A percentile compares a stretch with the other conserved stretches of the same genome.
Evolutionary conservation across 2,113 vertebrate species (phyloP).

Genomic region (Melanerpes formicivorus): DNA sequence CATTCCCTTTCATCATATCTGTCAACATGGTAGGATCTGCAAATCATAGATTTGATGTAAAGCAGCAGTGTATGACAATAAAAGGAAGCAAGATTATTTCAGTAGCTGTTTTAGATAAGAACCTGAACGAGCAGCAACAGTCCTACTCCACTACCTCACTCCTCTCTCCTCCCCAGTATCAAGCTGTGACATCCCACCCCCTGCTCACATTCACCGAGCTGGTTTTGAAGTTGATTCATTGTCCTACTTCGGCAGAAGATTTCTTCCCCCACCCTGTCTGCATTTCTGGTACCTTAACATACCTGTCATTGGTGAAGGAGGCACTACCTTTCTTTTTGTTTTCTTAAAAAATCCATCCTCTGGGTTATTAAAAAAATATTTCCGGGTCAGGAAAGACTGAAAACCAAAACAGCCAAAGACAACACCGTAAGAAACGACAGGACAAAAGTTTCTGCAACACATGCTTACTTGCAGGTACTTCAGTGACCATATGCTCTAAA

Average conservation of each 20-base stretch:
- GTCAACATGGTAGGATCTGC: slow-evolving; percentile 98
- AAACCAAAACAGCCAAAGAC: slow-evolving; percentile 2
- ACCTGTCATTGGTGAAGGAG: slow-evolving; percentile 99
- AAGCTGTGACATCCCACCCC: background rate
- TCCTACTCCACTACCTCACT: background rate
- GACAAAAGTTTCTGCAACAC: background rate
- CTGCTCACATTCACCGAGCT: background rate
- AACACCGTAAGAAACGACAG: background rate
- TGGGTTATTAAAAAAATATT: slow-evolving; percentile 98
- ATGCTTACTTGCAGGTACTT: background rate
- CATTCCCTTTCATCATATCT: slow-evolving; percentile 99
- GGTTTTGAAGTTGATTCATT: background rate
- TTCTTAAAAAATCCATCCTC: slow-evolving; percentile 99
- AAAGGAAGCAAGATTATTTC: background rate
- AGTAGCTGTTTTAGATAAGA: background rate
- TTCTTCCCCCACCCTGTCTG: background rate
- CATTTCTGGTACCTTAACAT: slow-evolving; percentile 29
- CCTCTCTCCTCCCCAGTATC: no score
- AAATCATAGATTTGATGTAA: background rate
- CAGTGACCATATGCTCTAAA: background rate
- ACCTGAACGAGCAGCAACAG: background rate
- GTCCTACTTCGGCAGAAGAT: background rate
- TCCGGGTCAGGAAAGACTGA: slow-evolving; percentile 96
- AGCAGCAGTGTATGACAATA: background rate
- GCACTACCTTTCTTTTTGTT: slow-evolving; percentile 98